Evolutionary conservation across 2,113 vertebrate genomes (phyloP).

Genomic region (Cyanoderma ruficeps): DNA sequence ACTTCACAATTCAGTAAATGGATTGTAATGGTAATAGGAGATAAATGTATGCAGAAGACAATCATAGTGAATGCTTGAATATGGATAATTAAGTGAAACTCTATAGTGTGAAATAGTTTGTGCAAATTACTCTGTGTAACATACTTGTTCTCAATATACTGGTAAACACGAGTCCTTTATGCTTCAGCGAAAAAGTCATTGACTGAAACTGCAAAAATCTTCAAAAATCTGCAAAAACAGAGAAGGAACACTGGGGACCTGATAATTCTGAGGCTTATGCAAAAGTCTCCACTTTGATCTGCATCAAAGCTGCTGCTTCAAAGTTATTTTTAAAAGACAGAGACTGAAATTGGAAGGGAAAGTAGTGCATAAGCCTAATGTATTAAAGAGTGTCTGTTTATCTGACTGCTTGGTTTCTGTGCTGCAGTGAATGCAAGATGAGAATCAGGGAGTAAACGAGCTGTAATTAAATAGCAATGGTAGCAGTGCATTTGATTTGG

Average conservation of each 20-base stretch:
- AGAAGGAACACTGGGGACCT: not conserved
- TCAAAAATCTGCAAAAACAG: not conserved
- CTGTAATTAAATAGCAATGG: not conserved
- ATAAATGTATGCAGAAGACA: not conserved
- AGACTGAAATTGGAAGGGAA: not conserved
- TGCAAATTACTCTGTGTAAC: not conserved
- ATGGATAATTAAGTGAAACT: not conserved
- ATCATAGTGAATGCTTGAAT: not conserved
- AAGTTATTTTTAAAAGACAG: not conserved
- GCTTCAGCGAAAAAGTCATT: not conserved
- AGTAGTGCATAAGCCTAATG: not conserved
- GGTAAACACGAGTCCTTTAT: not conserved
- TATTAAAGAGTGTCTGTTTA: not conserved
- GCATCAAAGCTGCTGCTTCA: not conserved
- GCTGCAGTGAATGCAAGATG: not conserved
- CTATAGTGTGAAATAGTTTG: not conserved
- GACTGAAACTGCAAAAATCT: not conserved
- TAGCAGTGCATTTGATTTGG: not conserved
- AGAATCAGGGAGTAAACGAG: not conserved
- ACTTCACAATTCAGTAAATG: not conserved
- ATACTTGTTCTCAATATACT: not conserved
- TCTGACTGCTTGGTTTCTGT: not conserved
- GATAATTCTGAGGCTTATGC: not conserved
- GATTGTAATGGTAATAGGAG: not conserved
- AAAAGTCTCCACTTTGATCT: not conserved